A percentile compares a stretch with the other conserved stretches of the same genome.
phyloP scores from a whole-genome alignment of 2,888 invertebrate species.

The Crossocerus cetratus region DNA sequence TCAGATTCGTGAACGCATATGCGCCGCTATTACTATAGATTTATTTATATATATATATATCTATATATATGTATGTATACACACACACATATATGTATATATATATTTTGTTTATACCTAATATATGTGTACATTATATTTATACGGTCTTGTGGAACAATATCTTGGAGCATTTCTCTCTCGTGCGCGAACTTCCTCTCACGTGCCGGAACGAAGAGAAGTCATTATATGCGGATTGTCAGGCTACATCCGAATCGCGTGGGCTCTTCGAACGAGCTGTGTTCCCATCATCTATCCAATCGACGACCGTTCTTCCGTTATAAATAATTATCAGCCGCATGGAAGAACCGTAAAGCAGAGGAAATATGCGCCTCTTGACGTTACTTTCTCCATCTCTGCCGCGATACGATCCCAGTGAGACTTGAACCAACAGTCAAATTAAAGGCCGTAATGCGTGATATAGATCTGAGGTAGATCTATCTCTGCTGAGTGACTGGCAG shows the following conservation, averaged over 20 bases:
- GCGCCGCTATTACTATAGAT: constrained; percentile 21
- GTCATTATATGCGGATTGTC: too few species aligned
- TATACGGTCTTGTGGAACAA: constrained; percentile 61
- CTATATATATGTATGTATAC: constrained; percentile 24
- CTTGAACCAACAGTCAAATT: background rate
- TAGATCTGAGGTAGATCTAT: background rate
- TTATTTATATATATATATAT: constrained; percentile 33
- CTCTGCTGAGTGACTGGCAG: background rate
- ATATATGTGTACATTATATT: constrained; percentile 58
- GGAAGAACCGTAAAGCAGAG: constrained; percentile 5
- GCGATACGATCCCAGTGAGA: background rate
- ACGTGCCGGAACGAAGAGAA: constrained; percentile 17
- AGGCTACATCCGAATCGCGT: background rate
- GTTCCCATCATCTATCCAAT: too few species aligned
- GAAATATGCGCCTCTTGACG: background rate
- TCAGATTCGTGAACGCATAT: background rate
- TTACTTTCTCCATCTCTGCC: background rate
- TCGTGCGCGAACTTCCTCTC: constrained; percentile 25
- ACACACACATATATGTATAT: constrained; percentile 18
- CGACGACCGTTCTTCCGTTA: background rate
- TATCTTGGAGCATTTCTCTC: constrained; percentile 52
- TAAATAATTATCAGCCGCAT: background rate
- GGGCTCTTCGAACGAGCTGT: background rate
- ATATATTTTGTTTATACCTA: background rate
- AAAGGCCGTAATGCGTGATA: background rate